These are phyloP conservation scores for Beris chalybata DNA, from an alignment of 2,888 invertebrate species.

Conservation along the genomic window DNA sequence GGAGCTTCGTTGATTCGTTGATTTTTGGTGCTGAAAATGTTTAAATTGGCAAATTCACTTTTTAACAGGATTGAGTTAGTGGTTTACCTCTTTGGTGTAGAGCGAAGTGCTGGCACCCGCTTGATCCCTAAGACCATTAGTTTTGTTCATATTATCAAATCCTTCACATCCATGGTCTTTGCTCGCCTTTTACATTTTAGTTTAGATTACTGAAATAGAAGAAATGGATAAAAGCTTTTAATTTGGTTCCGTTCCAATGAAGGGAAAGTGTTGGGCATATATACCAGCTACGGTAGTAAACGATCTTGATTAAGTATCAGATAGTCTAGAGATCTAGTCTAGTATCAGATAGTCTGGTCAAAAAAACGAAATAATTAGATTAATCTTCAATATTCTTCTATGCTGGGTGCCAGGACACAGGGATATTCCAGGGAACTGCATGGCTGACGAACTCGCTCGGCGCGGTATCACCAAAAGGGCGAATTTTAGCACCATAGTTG, in stretches of 20 bases:
- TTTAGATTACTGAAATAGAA: neutral
- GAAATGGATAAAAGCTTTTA: neutral
- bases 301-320: too few species aligned
- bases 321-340: too few species aligned
- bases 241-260: neutral
- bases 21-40: slow-evolving; percentile 29
- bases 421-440: too few species aligned
- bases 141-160: slow-evolving; percentile 37
- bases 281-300: too few species aligned
- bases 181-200: neutral
- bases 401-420: too few species aligned
- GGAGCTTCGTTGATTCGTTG: slow-evolving; percentile 43
- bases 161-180: slow-evolving; percentile 2
- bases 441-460: too few species aligned
- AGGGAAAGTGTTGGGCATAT: too few species aligned
- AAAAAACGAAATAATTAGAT: too few species aligned
- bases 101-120: slow-evolving; percentile 40
- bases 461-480: too few species aligned
- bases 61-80: neutral
- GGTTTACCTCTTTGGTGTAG: slow-evolving; percentile 36
- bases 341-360: too few species aligned
- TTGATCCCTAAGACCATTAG: slow-evolving; percentile 34
- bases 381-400: too few species aligned
- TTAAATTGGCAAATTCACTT: neutral
- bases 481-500: too few species aligned